Evolutionary conservation across 2,113 vertebrate genomes (phyloP).

Genomic region (Orcinus orca): DNA sequence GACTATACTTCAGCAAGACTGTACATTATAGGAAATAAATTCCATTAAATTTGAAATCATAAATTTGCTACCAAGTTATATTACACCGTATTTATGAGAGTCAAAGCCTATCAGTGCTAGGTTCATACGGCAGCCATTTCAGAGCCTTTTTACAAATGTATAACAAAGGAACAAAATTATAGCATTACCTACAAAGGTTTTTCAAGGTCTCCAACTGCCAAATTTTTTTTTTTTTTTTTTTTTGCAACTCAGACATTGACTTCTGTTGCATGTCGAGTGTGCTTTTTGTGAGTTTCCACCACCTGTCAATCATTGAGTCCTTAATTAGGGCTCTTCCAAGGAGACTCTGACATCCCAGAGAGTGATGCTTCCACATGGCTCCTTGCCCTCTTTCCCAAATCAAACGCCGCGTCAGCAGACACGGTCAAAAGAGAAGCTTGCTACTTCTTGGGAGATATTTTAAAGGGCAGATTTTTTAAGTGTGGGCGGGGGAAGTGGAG

Average conservation of each 20-base stretch:
- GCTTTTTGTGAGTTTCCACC: constrained; percentile 8
- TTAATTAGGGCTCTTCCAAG: constrained; percentile 73
- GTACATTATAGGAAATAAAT: constrained; percentile 14
- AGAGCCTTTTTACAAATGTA: constrained; percentile 9
- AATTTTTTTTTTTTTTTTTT: constrained; percentile 2
- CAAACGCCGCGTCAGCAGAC: constrained; percentile 54
- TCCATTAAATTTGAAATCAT: constrained; percentile 21
- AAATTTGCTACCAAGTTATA: neutral
- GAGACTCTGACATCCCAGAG: constrained; percentile 58
- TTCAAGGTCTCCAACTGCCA: constrained; percentile 48
- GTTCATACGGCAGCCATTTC: neutral
- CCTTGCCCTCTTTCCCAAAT: constrained; percentile 13
- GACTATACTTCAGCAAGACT: neutral
- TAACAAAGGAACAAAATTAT: constrained; percentile 57
- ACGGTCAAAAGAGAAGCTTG: constrained; percentile 12
- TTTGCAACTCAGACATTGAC: constrained; percentile 31
- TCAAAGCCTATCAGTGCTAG: neutral
- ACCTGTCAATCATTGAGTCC: constrained; percentile 66
- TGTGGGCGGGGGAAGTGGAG: neutral
- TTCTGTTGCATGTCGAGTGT: constrained; percentile 42
- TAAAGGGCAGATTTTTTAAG: constrained; percentile 23
- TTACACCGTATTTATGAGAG: neutral
- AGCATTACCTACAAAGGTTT: constrained; percentile 48
- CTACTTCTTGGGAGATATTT: constrained; percentile 8
- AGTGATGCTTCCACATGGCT: neutral